These are phyloP conservation scores for Brachionus sp. DNA, from an alignment of 1,140 invertebrate species.

Conservation along the genomic window DNA sequence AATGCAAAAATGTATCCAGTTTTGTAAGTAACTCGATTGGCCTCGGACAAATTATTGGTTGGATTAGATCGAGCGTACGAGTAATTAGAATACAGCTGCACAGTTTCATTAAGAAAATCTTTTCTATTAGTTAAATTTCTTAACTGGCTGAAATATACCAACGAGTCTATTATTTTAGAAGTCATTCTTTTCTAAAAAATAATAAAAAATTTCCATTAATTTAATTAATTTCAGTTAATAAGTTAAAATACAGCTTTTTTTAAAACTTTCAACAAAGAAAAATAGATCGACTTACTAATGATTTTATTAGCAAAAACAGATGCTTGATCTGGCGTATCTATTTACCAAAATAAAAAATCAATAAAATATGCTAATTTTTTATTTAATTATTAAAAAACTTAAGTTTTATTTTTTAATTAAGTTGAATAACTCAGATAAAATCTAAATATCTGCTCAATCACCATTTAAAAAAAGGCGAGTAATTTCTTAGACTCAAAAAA, in stretches of 20 bases:
- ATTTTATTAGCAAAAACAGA: neutral
- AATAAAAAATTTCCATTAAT: neutral
- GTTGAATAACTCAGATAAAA: no score
- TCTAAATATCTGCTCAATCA: no score
- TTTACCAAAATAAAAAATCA: neutral
- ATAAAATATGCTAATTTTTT: neutral
- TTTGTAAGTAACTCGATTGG: neutral
- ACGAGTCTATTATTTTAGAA: neutral
- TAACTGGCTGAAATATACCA: neutral
- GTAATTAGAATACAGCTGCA: neutral
- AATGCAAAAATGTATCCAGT: slow-evolving; percentile 19
- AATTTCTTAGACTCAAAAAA: no score
- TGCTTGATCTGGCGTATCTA: neutral
- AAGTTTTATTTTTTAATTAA: no score
- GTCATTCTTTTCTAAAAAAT: neutral
- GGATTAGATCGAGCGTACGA: neutral
- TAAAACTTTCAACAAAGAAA: no score
- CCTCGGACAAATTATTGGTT: neutral
- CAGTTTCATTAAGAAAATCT: neutral
- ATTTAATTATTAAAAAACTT: no score
- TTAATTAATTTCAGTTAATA: no score
- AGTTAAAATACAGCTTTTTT: no score
- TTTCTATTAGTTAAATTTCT: neutral
- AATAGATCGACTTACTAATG: no score
- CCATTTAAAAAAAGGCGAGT: no score